A percentile compares a stretch with the other conserved stretches of the same genome.
These are phyloP conservation scores for Crypturellus undulatus DNA, from an alignment of 2,113 vertebrate genomes.

Conservation along the genomic window DNA sequence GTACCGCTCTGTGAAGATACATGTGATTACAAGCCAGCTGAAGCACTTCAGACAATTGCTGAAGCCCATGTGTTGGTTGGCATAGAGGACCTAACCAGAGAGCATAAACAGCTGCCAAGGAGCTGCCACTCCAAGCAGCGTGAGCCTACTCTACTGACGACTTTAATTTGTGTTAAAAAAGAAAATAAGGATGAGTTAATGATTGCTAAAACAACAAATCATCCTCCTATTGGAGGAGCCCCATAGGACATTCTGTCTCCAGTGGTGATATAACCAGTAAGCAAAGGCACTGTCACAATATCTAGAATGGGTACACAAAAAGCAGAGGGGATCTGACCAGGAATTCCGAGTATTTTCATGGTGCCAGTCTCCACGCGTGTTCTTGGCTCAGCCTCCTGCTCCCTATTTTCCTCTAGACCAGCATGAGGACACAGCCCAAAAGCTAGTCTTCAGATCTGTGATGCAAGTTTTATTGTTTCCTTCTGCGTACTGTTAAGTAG, in stretches of 20 bases:
- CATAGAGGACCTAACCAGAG: slow-evolving; percentile 1
- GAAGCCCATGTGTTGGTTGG: slow-evolving; percentile 8
- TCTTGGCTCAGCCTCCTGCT: slow-evolving; percentile 16
- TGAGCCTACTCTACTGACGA: slow-evolving; percentile 20
- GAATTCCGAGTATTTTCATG: slow-evolving; percentile 37
- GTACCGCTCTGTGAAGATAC: not conserved
- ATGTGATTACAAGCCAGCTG: not conserved
- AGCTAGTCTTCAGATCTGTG: slow-evolving; percentile 37
- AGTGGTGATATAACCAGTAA: slow-evolving; percentile 46
- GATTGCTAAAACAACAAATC: slow-evolving; percentile 69
- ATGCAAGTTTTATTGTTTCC: slow-evolving; percentile 63
- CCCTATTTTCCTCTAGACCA: slow-evolving; percentile 30
- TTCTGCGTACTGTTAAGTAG: slow-evolving; percentile 54
- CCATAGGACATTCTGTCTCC: slow-evolving; percentile 54
- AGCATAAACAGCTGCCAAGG: slow-evolving; percentile 4
- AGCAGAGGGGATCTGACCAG: not conserved
- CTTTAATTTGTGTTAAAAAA: not conserved
- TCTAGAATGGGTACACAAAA: slow-evolving; percentile 15
- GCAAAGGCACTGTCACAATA: slow-evolving; percentile 59
- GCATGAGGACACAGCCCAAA: not conserved
- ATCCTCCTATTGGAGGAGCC: slow-evolving; percentile 55
- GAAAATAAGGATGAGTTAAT: slow-evolving; percentile 47
- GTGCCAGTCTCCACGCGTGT: slow-evolving; percentile 48
- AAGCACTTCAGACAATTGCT: slow-evolving; percentile 5
- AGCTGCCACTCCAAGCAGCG: slow-evolving; percentile 35